Evolutionary conservation across 2,113 vertebrate species (phyloP), one percentile per base, ranked within the genome.

Genomic region (Ursus arctos): DNA sequence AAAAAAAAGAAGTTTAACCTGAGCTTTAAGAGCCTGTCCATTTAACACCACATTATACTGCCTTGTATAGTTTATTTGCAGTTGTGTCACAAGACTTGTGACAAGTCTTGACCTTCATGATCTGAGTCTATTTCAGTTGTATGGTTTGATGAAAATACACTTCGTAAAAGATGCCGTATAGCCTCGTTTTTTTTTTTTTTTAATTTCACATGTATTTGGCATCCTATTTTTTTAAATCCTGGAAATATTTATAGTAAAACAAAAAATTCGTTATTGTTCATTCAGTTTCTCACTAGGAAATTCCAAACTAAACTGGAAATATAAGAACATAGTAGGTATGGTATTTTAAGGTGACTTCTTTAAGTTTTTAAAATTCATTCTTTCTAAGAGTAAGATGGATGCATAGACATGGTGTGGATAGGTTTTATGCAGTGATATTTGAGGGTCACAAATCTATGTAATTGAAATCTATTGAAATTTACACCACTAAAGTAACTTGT

Each of bases 381-480:
- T 55, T 72, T 57, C 40, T 55, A 79, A 76, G 71, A 67, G 71
- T 91, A 79, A 86, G 11, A 85, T 1, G 28, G 47, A 36, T 43
- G 26, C 19, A 36, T 36, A 83, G 74, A 83, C 79, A 74, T 93
- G 22, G 31, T 89, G 4, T 92, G 49, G 24, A 65, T 91, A 22
- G 33, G 80, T 95, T 95, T 89, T 47, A 36, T 86, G 12, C n/a
- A 53, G 31, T 82, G 40, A 72, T 92, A 87, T 33, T 87, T 83
- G 53, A 95, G 61, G n/a, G 15, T 53, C 4, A 82, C 8, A 92
- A 36, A 61, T 92, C 28, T 87, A 4, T 92, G 2, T 95, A 95
- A 95, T 88, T 88, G 72, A 88, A 95, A 76, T 49, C 6, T 61
- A 24, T 80, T 84, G 53, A 96, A 88, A 79, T 96, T n/a, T 95